Base-by-base conservation (phyloP, 2,113 vertebrate species). In the Pitta sordida region DNA sequence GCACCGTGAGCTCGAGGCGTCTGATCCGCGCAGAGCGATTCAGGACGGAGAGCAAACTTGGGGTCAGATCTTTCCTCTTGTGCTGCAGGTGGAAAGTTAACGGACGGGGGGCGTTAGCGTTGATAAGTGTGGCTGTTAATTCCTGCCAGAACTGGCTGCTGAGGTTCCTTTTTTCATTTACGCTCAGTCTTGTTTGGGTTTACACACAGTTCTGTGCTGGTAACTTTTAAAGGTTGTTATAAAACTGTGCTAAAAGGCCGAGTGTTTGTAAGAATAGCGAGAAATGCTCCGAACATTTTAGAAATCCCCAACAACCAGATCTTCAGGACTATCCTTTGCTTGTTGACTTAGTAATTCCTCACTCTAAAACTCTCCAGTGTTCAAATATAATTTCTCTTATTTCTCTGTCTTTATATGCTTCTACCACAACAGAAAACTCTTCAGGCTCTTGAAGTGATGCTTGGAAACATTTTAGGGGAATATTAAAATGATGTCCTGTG, bases 1-100 rank as follows among this genome's bases (percentile, higher is more conserved):
- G n/a, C 3, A 1, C 9, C 49, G 12, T 21, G 34, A 62, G 27
- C n/a, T 27, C 0, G 1, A 56, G 73, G 27, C 49, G 13, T 37
- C 46, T 87, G 6, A 69, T 44, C 13, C 14, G 2, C 15, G 15
- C 13, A 39, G n/a, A 26, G 36, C 0, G 0, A 39, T 71, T 58
- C n/a, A n/a, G n/a, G n/a, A n/a, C n/a, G n/a, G n/a, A n/a, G n/a
- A n/a, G n/a, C n/a, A n/a, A n/a, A n/a, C n/a, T n/a, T n/a, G 22
- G 3, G 9, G 17, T 78, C 48, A 49, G 12, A 39, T 63, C 24
- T 63, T 65, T 37, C 12, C 16, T 60, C 43, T 67, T 76, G 16
- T 73, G 23, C 14, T 34, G n/a, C 46, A 63, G 32, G 21, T 41
- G 36, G 13, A 8, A 55, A 53, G 13, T 27, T 78, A 60, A 26